A percentile compares a stretch with the other conserved stretches of the same genome.
These are phyloP conservation scores for Gavia stellata DNA, from an alignment of 2,113 vertebrate species.

Conservation along the genomic window DNA sequence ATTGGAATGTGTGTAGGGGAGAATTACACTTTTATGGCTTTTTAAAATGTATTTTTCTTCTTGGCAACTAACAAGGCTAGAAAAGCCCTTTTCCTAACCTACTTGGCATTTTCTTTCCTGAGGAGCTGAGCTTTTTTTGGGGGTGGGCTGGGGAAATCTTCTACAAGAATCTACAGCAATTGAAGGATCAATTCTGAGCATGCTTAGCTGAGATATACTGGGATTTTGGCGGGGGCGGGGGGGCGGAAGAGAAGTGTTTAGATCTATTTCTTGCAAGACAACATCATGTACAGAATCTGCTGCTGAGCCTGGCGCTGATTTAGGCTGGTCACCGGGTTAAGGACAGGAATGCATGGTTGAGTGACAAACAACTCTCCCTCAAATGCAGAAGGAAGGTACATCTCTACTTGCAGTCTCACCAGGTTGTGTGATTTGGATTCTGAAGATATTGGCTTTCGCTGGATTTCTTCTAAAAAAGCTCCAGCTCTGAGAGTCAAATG, in stretches of 20 bases:
- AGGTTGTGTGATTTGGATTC: neutral
- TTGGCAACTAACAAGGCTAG: slow-evolving; percentile 47
- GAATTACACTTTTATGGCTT: slow-evolving; percentile 62
- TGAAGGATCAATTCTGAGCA: neutral
- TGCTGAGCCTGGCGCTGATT: neutral
- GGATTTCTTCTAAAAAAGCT: neutral
- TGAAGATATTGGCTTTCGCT: neutral
- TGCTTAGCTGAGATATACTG: neutral
- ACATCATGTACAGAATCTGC: neutral
- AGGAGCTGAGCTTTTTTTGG: neutral
- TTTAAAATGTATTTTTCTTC: slow-evolving; percentile 66
- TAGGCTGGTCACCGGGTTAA: neutral
- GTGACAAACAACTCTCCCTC: neutral
- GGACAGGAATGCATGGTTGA: neutral
- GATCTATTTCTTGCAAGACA: neutral
- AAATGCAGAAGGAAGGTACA: neutral
- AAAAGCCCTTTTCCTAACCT: slow-evolving; percentile 41
- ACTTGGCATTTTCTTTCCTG: neutral
- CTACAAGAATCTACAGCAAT: neutral
- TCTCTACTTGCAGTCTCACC: neutral
- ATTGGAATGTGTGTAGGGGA: slow-evolving; percentile 45
- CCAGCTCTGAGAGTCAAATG: neutral
- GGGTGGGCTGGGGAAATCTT: neutral
- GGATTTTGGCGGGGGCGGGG: neutral
- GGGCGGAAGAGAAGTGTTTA: neutral